phyloP scores from a whole-genome alignment of 1,140 invertebrate species.

The Zaprionus ghesquierei region DNA sequence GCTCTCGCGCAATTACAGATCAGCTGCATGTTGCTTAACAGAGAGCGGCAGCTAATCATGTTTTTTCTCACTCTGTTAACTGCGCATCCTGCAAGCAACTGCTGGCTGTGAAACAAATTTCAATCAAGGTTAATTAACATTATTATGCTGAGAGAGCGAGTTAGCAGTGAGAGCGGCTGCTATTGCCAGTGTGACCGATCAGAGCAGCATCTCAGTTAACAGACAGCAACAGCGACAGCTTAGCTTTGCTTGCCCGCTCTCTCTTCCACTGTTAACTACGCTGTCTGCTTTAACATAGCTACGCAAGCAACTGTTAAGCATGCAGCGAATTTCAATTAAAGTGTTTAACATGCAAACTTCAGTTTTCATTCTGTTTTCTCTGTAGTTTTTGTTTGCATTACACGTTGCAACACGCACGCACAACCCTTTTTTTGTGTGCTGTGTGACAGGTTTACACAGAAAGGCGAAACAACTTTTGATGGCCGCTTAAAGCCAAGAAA shows the following conservation, averaged over 20 bases:
- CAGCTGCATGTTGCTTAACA: background rate
- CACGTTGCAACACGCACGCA: background rate
- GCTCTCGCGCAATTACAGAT: background rate
- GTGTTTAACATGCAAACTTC: background rate
- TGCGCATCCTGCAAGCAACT: background rate
- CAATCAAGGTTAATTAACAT: background rate
- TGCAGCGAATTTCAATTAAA: background rate
- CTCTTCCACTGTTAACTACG: background rate
- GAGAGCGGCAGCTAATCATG: too few species aligned
- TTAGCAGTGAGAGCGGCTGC: background rate
- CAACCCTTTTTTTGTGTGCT: background rate
- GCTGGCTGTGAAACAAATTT: too few species aligned
- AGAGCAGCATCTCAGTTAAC: background rate
- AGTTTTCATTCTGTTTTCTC: background rate
- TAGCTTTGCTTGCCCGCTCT: background rate
- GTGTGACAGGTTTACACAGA: slow-evolving; percentile 10
- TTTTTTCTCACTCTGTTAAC: too few species aligned
- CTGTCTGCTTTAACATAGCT: background rate
- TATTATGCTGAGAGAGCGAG: background rate
- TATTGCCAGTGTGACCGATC: background rate
- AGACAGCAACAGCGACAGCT: background rate
- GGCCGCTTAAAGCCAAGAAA: slow-evolving; percentile 45
- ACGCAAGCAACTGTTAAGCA: too few species aligned
- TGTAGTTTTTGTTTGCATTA: background rate
- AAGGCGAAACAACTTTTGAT: background rate